Conservation (phyloP, 2,888 invertebrate genomes). For the Oligia fasciuncula region DNA sequence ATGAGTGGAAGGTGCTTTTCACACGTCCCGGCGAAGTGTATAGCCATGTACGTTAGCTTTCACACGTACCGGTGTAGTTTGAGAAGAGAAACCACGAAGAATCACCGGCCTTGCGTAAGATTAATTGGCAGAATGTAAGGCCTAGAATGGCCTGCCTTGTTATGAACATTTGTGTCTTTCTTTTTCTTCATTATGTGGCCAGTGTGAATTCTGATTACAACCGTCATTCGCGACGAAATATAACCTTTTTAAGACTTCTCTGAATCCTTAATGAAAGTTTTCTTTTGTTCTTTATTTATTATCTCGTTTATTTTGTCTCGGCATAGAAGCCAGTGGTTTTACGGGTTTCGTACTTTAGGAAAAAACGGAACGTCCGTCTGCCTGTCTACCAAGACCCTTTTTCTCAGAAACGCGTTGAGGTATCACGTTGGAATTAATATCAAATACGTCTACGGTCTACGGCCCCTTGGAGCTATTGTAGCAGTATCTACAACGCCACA, state of each 20-base stretch:
- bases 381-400: neutral
- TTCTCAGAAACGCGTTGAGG: too few species aligned
- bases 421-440: too few species aligned
- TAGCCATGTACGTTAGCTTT: too few species aligned
- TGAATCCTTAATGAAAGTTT: slow-evolving; percentile 41
- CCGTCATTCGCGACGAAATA: slow-evolving; percentile 36
- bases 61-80: too few species aligned
- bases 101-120: slow-evolving; percentile 53
- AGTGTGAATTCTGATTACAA: slow-evolving; percentile 54
- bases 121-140: slow-evolving; percentile 65
- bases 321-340: neutral
- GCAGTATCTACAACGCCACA: too few species aligned
- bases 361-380: neutral
- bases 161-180: slow-evolving; percentile 55
- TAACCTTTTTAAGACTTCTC: slow-evolving; percentile 31
- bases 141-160: slow-evolving; percentile 56
- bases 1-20: too few species aligned
- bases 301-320: neutral
- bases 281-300: slow-evolving; percentile 14
- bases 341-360: neutral
- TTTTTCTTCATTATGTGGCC: slow-evolving; percentile 61
- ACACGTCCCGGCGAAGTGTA: too few species aligned
- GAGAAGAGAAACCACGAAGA: neutral
- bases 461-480: too few species aligned
- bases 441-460: too few species aligned